Base-by-base conservation (phyloP, 2,113 vertebrate genomes). In the Chionis minor region DNA sequence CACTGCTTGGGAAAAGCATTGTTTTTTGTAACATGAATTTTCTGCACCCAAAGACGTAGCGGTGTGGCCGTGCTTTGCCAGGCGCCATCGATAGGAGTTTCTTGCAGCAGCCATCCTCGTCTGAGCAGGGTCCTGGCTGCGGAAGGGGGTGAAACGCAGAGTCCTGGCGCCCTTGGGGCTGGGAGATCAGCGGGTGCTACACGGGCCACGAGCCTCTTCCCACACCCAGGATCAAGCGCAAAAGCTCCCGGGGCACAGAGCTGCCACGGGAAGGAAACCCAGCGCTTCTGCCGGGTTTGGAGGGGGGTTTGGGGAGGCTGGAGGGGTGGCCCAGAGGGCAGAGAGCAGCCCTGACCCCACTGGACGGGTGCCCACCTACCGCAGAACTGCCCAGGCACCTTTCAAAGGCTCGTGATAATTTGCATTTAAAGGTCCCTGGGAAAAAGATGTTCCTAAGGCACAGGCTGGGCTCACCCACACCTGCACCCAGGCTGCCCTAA, bases 41-140 rank as follows among this genome's bases (percentile, higher is more conserved):
- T 78, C 44, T 52, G 49, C 66, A 40, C 22, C 80, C 38, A 38
- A 38, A 44, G 42, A 26, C 1, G 5, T 3, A 14, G 40, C 10
- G 51, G 35, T 0, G 2, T 59, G 63, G 15, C 22, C 0, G 0
- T 83, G 69, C 51, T 81, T 74, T 58, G 44, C 3, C 30, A 35
- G n/a, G n/a, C 0, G 4, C 32, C 2, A 8, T 8, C 23, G 23
- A 22, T 23, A 28, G 63, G 20, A 32, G 33, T 4, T 69, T n/a
- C 33, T n/a, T 12, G 13, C 27, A 40, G 47, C 1, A 0, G 10
- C 30, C 2, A 0, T 17, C 35, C 17, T 17, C 6, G 2, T 4
- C 45, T 1, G 0, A 73, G 66, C 28, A 28, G n/a, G 35, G 8
- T 18, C 70, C 33, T 56, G n/a, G 42, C 44, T 0, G 0, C 5